These are phyloP conservation scores for Dimorphilus gyrociliatus DNA, from an alignment of 2,888 invertebrate species.

Conservation along the genomic window DNA sequence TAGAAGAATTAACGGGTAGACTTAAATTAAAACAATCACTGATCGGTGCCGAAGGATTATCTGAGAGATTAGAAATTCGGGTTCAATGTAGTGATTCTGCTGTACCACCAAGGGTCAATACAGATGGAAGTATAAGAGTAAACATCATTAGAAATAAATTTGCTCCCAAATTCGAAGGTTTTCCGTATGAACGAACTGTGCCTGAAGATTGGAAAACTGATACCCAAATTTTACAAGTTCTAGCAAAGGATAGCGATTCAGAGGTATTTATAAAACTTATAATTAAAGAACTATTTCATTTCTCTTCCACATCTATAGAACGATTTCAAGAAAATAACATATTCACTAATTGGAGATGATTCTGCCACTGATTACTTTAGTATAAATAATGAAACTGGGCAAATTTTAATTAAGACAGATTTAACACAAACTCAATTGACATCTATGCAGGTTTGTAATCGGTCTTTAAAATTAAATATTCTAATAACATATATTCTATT, in stretches of 20 bases:
- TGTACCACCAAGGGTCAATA: too few relatives aligned
- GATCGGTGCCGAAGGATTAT: too few relatives aligned
- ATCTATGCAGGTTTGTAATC: too few relatives aligned
- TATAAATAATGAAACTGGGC: conserved; percentile 11
- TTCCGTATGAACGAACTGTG: conserved; percentile 9
- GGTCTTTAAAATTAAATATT: too few relatives aligned
- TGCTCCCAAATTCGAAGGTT: conserved; percentile 8
- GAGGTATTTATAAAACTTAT: conserved; percentile 8
- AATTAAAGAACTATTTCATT: too few relatives aligned
- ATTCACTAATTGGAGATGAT: conserved; percentile 18
- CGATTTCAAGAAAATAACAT: conserved; percentile 10
- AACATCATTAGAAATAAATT: conserved; percentile 11
- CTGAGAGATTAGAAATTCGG: too few relatives aligned
- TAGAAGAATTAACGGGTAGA: too few relatives aligned
- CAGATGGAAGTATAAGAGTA: too few relatives aligned
- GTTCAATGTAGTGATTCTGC: too few relatives aligned
- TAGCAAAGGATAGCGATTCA: conserved; percentile 9
- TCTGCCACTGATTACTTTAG: conserved; percentile 18
- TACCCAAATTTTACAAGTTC: conserved; percentile 5
- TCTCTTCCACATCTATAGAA: conserved; percentile 13
- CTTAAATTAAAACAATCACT: too few relatives aligned
- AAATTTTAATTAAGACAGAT: conserved; percentile 9
- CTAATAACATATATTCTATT: too few relatives aligned
- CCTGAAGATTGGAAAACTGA: conserved; percentile 6
- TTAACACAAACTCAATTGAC: not conserved